A percentile compares a stretch with the other conserved stretches of the same genome.
Conservation (phyloP, 2,113 vertebrate genomes). For the Petaurus breviceps region DNA sequence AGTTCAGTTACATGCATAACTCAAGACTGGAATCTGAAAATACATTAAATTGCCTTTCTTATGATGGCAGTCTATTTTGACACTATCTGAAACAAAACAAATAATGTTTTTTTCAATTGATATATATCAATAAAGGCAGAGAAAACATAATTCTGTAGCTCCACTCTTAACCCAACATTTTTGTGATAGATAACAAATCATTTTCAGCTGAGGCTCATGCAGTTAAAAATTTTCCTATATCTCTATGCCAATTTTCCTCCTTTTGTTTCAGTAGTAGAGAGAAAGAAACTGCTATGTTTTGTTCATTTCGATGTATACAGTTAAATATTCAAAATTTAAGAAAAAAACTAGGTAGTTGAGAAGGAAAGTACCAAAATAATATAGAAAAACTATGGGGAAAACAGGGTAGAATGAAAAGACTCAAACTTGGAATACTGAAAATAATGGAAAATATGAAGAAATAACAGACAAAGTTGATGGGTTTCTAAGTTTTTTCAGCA, state of each 20-base stretch:
- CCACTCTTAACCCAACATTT: background rate
- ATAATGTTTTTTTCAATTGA: background rate
- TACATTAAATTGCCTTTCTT: slow-evolving; percentile 34
- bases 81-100: background rate
- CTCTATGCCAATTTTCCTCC: background rate
- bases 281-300: slow-evolving; percentile 35
- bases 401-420: background rate
- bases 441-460: background rate
- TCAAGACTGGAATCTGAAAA: slow-evolving; percentile 29
- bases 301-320: slow-evolving; percentile 7
- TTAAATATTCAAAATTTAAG: slow-evolving; percentile 15
- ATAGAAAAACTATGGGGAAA: background rate
- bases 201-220: background rate
- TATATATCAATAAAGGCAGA: slow-evolving; percentile 40
- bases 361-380: slow-evolving; percentile 34
- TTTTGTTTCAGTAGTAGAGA: slow-evolving; percentile 36
- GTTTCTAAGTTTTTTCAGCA: background rate
- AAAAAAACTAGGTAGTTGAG: slow-evolving; percentile 7
- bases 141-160: slow-evolving; percentile 50
- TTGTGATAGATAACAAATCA: background rate
- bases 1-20: slow-evolving; percentile 47
- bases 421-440: background rate
- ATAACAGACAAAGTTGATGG: slow-evolving; percentile 16
- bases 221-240: slow-evolving; percentile 14
- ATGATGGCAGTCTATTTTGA: slow-evolving; percentile 10